A percentile compares a stretch with the other conserved stretches of the same genome.
Conservation (phyloP, 2,797 vertebrate genomes). For the Gymnoscopelus braueri region DNA sequence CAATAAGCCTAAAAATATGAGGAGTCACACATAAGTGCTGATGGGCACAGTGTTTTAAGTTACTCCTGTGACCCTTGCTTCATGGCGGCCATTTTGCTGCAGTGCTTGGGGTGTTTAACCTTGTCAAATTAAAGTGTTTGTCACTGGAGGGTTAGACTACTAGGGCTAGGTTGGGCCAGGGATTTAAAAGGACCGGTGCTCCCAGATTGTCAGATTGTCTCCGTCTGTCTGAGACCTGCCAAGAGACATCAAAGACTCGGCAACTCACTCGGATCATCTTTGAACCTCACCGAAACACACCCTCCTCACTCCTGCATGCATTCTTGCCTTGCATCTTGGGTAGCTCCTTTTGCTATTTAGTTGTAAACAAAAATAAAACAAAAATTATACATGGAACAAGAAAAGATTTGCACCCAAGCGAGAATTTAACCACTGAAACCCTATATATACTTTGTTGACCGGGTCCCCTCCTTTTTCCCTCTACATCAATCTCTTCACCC, state of each 20-base stretch:
- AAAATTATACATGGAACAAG: conserved; percentile 19
- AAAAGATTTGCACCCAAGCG: conserved; percentile 11
- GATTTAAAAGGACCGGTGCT: conserved; percentile 51
- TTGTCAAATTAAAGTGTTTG: conserved; percentile 78
- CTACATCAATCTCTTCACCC: too few species aligned
- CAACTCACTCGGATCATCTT: conserved; percentile 71
- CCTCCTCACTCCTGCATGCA: conserved; percentile 44
- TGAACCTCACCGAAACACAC: conserved; percentile 69
- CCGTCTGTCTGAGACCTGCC: conserved; percentile 72
- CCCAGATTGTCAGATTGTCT: conserved; percentile 78
- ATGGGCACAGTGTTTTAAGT: conserved; percentile 41
- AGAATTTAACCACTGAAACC: conserved; percentile 13
- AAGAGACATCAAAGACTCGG: conserved; percentile 79
- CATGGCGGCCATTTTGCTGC: conserved; percentile 47
- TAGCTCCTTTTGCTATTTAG: conserved; percentile 25
- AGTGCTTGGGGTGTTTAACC: conserved; percentile 74
- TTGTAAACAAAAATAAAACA: background rate
- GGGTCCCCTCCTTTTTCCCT: too few species aligned
- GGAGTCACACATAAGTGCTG: conserved; percentile 15
- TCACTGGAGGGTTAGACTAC: conserved; percentile 66
- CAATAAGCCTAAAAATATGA: conserved; percentile 42
- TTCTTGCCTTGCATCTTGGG: conserved; percentile 28
- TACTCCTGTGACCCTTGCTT: conserved; percentile 60
- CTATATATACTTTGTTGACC: too few species aligned
- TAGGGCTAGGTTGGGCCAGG: conserved; percentile 40